Percentiles rank a stretch among this genome's conserved stretches.
These are phyloP conservation scores for Halcyon smyrnensis DNA, from an alignment of 2,797 vertebrate species.

Conservation along the genomic window DNA sequence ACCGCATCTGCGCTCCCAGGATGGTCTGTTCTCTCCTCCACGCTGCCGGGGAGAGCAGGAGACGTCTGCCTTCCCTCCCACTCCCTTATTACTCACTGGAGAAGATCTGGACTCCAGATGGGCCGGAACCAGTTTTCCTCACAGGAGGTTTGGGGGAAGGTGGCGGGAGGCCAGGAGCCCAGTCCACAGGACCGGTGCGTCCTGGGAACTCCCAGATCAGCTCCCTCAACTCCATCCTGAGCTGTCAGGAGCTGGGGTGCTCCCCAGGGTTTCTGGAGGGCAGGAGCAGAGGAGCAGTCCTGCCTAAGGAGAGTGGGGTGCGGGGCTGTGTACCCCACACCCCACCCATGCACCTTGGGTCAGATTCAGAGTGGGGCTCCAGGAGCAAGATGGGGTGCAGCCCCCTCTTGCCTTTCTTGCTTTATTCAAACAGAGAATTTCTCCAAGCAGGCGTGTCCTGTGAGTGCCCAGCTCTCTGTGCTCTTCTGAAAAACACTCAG, in stretches of 20 bases:
- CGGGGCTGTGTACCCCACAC: neutral
- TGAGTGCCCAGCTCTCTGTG: neutral
- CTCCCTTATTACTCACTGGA: constrained; percentile 42
- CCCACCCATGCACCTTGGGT: neutral
- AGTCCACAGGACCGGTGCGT: accelerated
- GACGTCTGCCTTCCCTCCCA: constrained; percentile 68
- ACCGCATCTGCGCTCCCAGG: constrained; percentile 5
- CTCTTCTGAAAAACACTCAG: neutral
- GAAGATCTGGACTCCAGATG: constrained; percentile 65
- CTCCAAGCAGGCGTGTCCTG: neutral
- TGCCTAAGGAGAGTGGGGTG: accelerated
- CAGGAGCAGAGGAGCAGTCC: neutral
- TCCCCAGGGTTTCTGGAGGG: neutral
- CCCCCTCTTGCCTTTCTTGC: neutral
- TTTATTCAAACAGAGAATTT: neutral
- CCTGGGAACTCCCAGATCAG: neutral
- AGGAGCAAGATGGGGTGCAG: neutral
- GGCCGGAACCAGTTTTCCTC: neutral
- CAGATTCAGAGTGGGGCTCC: accelerated
- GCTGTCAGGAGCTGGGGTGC: neutral
- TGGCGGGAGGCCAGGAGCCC: neutral
- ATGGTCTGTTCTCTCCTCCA: constrained; percentile 40
- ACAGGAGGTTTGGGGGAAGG: neutral
- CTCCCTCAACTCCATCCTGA: neutral
- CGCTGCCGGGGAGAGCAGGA: constrained; percentile 1